Conservation (phyloP, 2,888 invertebrate genomes). For the Agelastica alni region DNA sequence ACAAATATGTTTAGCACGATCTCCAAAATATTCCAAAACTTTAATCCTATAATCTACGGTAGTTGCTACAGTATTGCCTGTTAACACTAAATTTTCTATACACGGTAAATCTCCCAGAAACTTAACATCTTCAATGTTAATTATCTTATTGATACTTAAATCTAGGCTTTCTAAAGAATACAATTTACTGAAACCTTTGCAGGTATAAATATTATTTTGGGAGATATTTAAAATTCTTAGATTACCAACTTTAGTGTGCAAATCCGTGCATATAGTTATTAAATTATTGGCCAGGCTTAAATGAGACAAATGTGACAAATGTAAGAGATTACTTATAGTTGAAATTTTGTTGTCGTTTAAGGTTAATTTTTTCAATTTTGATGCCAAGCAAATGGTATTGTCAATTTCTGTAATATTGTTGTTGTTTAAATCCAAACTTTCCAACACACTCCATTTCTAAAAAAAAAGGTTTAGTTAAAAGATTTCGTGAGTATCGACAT, state of each 20-base stretch:
- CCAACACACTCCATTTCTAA: slow-evolving; percentile 73
- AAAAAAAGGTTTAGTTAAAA: slow-evolving; percentile 33
- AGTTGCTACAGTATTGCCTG: slow-evolving; percentile 87
- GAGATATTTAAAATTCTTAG: slow-evolving; percentile 83
- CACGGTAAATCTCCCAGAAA: slow-evolving; percentile 82
- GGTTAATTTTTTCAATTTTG: slow-evolving; percentile 70
- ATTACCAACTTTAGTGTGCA: slow-evolving; percentile 87
- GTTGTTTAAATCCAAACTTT: slow-evolving; percentile 74
- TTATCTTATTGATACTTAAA: slow-evolving; percentile 83
- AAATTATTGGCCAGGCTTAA: slow-evolving; percentile 82
- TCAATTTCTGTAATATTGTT: slow-evolving; percentile 80
- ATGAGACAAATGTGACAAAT: slow-evolving; percentile 74
- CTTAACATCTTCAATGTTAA: slow-evolving; percentile 79
- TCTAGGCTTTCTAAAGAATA: slow-evolving; percentile 86
- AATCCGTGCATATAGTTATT: slow-evolving; percentile 71
- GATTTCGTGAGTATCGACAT: too few species aligned
- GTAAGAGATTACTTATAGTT: slow-evolving; percentile 75
- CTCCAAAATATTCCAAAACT: slow-evolving; percentile 85
- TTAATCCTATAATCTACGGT: slow-evolving; percentile 88
- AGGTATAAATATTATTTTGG: slow-evolving; percentile 76
- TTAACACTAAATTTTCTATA: slow-evolving; percentile 82
- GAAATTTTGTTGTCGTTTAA: slow-evolving; percentile 80
- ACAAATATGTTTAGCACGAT: slow-evolving; percentile 79
- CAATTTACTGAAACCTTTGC: slow-evolving; percentile 77
- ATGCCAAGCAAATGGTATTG: slow-evolving; percentile 76